phyloP scores from a whole-genome alignment of 2,113 vertebrate species.

The Strigops habroptila region DNA sequence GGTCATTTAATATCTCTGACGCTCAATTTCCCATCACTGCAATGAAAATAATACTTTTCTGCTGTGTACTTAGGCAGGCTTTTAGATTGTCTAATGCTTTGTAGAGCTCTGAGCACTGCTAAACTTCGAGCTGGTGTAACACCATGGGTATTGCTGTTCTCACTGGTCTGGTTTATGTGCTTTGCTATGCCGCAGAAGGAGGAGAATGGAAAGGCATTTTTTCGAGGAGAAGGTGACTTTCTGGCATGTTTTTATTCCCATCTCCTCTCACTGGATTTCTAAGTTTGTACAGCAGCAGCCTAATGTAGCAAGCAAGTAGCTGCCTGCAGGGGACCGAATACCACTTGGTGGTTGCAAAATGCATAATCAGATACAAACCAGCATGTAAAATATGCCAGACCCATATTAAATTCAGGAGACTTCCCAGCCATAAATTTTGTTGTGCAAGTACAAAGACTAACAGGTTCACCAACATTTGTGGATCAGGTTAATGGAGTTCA shows the following conservation, averaged over 20 bases:
- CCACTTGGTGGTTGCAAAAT: neutral
- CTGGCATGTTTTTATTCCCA: neutral
- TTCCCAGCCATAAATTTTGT: neutral
- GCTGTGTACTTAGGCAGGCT: neutral
- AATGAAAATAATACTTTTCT: neutral
- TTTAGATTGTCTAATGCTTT: neutral
- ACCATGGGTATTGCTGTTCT: fast-evolving
- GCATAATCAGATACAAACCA: neutral
- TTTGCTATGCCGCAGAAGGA: neutral
- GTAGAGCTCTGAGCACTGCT: neutral
- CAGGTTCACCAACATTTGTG: neutral
- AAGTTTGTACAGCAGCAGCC: neutral
- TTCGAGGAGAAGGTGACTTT: neutral
- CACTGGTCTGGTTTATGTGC: neutral
- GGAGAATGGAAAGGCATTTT: neutral
- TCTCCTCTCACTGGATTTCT: neutral
- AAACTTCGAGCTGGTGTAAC: neutral
- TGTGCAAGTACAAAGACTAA: neutral
- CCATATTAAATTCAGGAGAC: neutral
- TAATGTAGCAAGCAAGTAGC: neutral
- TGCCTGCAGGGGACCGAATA: neutral
- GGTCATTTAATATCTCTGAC: neutral
- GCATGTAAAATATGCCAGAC: neutral
- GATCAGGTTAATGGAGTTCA: neutral
- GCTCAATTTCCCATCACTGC: neutral